Base-by-base conservation (phyloP, 2,797 vertebrate species). In the Pelobates cultripes region DNA sequence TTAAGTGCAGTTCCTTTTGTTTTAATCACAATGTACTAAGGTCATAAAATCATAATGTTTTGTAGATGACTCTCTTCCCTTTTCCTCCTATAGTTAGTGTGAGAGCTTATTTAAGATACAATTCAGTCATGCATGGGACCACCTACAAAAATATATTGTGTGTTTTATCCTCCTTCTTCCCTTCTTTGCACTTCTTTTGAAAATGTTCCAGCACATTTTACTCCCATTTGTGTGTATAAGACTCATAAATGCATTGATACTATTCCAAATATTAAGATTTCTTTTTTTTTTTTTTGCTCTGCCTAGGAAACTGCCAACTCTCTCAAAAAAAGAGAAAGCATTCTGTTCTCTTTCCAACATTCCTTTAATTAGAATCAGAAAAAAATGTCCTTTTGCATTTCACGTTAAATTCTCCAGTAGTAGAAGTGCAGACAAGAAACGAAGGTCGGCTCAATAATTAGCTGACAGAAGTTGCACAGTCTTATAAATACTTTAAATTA, bases 261-360 rank as follows among this genome's bases (percentile, higher is more conserved):
- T 70, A 69, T 70, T 83, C 81, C 76, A 83, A 79, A 79, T 75
- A 61, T 61, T 61, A 76, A 75, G 47, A 75, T 75, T 81, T 70
- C 5, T 51, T 51, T 51, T 51, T 51, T 51, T 51, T 5, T 10
- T 51, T 55, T 45, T 76, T 78, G 78, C 69, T 70, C 2, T 70
- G 64, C 51, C 73, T 73, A 70, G 43, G 70, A 73, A 78, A 61
- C 43, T 70, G 76, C 81, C 81, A 83, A 78, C 63, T 57, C 5
- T 51, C 47, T 70, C 64, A 43, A 47, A 70, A 83, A 82, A 78
- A 51, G 47, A 51, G 47, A 51, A 51, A 51, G 47, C 47, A 51
- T 51, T 51, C 47, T 51, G 47, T 51, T 78, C 81, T 55, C 64
- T 69, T 74, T 74, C 71, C 76, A 79, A n/a, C 55, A 51, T 63